Evolutionary conservation across 2,113 vertebrate species (phyloP), one percentile per base, ranked within the genome.

Genomic region (Plotosus lineatus): DNA sequence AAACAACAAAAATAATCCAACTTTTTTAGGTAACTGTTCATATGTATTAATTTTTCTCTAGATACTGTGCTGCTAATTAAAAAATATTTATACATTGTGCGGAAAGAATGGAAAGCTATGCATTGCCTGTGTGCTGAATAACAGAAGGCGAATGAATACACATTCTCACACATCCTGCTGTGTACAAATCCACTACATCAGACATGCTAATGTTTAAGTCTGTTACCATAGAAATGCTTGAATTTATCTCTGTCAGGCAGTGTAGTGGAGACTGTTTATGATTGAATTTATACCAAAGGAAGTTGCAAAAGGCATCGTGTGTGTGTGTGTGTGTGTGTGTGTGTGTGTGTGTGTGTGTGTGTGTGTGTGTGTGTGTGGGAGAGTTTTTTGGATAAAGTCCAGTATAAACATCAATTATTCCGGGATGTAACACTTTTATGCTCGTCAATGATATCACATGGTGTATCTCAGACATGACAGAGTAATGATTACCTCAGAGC

Each of bases 321-420:
- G 60, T 19, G 60, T 33, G 60, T 63, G 33, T 61, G 58, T 63
- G 60, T 33, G 60, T 63, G 58, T 31, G 58, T 61, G 58, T 61
- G 58, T 61, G 26, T 60, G 26, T 60, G 26, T 60, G 56, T 60
- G 28, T 61, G 58, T 33, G 61, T 65, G 61, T 65, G 61, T 65
- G 61, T 40, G 61, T 23, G 61, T 23, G 61, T 7, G 61, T 0
- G 56, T 3, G 63, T 7, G 63, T 0, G 65, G 44, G 68, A 31
- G 1, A 46, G 2, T 28, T 69, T 69, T 6, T 69, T 69, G 66
- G 66, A 6, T 46, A 19, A 21, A 31, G 44, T 71, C 42, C 26
- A 48, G 26, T 71, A 14, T 17, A 71, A 71, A 71, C 68, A 71
- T 69, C 42, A 69, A 6, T 66, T 66, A 66, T 40, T 66, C 63